Conservation (phyloP, 2,113 vertebrate species). For the Nyctibius bracteatus region DNA sequence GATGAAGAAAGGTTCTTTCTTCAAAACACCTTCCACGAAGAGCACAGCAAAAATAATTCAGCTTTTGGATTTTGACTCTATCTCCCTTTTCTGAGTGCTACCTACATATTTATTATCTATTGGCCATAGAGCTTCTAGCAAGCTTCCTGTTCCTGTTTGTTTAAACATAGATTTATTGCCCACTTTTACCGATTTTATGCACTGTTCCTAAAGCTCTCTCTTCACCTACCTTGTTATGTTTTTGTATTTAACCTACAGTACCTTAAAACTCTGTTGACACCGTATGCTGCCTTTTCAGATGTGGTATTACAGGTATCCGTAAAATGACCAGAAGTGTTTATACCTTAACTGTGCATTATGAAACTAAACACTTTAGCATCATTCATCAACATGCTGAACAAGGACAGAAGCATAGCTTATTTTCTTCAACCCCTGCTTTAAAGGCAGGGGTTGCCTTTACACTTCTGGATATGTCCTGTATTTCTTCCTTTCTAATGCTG, state of each 20-base stretch:
- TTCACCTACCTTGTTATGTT: background rate
- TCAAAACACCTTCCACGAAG: background rate
- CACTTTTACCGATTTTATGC: background rate
- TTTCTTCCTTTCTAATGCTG: background rate
- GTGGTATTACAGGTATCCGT: background rate
- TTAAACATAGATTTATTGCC: background rate
- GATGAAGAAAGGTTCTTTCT: background rate
- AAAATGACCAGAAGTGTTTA: background rate
- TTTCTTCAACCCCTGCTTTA: background rate
- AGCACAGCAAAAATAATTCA: background rate
- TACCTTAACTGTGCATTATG: background rate
- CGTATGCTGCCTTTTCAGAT: background rate
- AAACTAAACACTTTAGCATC: background rate
- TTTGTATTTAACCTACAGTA: background rate
- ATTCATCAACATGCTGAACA: background rate
- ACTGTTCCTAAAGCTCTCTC: background rate
- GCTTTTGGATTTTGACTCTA: background rate
- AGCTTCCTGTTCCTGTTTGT: background rate
- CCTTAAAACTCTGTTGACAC: background rate
- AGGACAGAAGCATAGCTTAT: background rate
- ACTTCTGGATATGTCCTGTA: background rate
- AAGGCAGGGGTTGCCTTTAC: background rate
- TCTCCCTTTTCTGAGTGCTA: background rate
- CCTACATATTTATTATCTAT: background rate
- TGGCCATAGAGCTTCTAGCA: background rate